Base-by-base conservation (phyloP, 1,140 invertebrate species). In the Drosophila rufa region DNA sequence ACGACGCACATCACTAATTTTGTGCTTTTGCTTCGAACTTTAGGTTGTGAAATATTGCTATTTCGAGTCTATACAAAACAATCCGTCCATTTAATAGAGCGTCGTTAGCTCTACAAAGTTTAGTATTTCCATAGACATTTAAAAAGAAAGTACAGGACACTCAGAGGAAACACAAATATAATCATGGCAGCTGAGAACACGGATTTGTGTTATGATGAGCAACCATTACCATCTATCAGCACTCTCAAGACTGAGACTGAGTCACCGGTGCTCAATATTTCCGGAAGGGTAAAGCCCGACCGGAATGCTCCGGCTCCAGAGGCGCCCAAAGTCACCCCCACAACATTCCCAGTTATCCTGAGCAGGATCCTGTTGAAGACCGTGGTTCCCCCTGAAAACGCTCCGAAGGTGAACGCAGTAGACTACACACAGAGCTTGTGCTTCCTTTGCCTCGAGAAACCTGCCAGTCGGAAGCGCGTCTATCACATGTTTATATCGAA, bases 401-500 rank as follows among this genome's bases (percentile, higher is more conserved):
- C n/a, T 15, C 15, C 22, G 0, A 46, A 43, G 4, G 0, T 15
- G 1, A 51, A 62, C 43, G 3, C 22, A 6, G 25, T 12, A 3
- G 67, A 46, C n/a, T 2, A n/a, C 15, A 33, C 19, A 2, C 70
- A n/a, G 14, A 53, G 9, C 8, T 38, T 80, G 12, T 57, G 79
- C 45, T 61, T 75, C 5, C 58, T 80, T 0, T 80, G 79, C 17
- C 43, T 80, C 2, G 36, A 59, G 2, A 80, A 75, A n/a, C 65
- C 40, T 11, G 48, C 17, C 12, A 19, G 42, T 33, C 14, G 25
- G 4, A 48, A 60, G 46, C 43, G 58, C 1, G 47, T 40, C 17
- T 80, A 80, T 50, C 78, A 80, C 43, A 69, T 76, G 40, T 80
- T 80, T 38, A 22, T 38, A 6, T 55, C 79, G 0, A 55, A 19